Base-by-base conservation (phyloP, 1,140 invertebrate species). In the Pteromalus puparum region DNA sequence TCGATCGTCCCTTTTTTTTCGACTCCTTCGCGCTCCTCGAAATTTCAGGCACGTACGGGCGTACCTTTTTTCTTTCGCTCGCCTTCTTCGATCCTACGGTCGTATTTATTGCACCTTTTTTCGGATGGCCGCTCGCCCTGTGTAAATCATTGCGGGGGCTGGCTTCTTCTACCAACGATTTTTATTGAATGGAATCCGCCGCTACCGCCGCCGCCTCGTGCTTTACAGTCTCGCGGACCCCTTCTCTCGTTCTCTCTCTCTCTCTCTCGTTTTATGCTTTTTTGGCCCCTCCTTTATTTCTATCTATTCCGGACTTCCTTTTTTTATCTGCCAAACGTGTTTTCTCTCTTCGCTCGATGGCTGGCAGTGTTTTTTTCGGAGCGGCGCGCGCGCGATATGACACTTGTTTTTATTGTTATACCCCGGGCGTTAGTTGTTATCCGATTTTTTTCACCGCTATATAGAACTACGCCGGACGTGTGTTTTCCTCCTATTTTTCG, bases 101-200 rank as follows among this genome's bases (percentile, higher is more conserved):
- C 46, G 78, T 90, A 89, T 90, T 90, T 90, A 90, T 90, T 90
- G 88, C 89, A 87, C 87, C 87, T 89, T 90, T 81, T 88, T 88
- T 88, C 88, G 89, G 87, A 76, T 87, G 87, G 87, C 83, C 86
- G 85, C 80, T 88, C 87, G 87, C 85, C 85, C 86, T 86, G 82
- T 87, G 87, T 92, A 90, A 91, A 91, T 92, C 90, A 91, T 92
- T 89, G 89, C 89, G 86, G 87, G 53, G 53, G 48, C 12, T 26
- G 24, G 38, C 12, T 70, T 68, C 24, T 81, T 70, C 88, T 90
- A 85, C 88, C 85, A 21, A 21, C 53, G 70, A 82, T 82, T 75
- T 89, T 90, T 92, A 91, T 91, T 90, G 88, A 91, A 91, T 89
- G 83, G 87, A 87, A 89, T 86, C 87, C 87, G 21, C 61, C 84